Percentiles rank a stretch among this genome's conserved stretches.
Conservation (phyloP, 1,140 invertebrate species). For the Apis mellifera region Amel_HAv3.1 CM009941.2:6463501-6464000, state of each 20-base stretch:
- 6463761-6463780: constrained; percentile 72
- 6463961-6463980: constrained; percentile 67
- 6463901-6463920: constrained; percentile 54
- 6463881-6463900: constrained; percentile 57
- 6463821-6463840: constrained; percentile 93
- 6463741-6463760: constrained; percentile 69
- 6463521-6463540: background rate
- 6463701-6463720: constrained; percentile 67
- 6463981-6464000: constrained; percentile 70
- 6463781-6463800: constrained; percentile 96
- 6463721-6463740: constrained; percentile 64
- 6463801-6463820: constrained; percentile 93
- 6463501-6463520: background rate
- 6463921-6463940: constrained; percentile 63
- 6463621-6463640: constrained; percentile 95
- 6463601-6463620: constrained; percentile 88
- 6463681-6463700: constrained; percentile 68
- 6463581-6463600: constrained; percentile 86
- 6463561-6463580: constrained; percentile 89
- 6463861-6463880: constrained; percentile 58
- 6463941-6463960: constrained; percentile 53
- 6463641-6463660: constrained; percentile 87
- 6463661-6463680: constrained; percentile 74
- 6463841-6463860: constrained; percentile 89
- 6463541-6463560: constrained; percentile 87